A percentile compares a stretch with the other conserved stretches of the same genome.
phyloP scores from a whole-genome alignment of 2,888 invertebrate genomes.

The Tetanocera ferruginea region DNA sequence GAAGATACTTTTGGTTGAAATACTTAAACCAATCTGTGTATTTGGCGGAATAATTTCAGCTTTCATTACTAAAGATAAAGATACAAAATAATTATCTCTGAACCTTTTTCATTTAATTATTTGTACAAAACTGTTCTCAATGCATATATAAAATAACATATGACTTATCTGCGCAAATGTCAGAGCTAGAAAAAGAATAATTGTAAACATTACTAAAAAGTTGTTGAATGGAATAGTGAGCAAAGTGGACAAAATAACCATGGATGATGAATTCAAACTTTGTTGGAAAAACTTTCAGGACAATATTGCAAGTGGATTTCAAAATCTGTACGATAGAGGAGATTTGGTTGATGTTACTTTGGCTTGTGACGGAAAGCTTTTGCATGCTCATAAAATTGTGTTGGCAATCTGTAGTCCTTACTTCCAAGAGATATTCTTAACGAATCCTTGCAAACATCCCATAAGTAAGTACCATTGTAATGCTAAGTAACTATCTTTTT shows the following conservation, averaged over 20 bases:
- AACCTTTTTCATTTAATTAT: neutral
- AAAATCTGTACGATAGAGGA: constrained; percentile 70
- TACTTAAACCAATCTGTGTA: neutral
- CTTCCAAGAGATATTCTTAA: constrained; percentile 71
- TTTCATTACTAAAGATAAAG: too few relatives aligned
- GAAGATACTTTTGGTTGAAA: neutral
- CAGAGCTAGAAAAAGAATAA: constrained; percentile 13
- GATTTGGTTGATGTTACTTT: constrained; percentile 72
- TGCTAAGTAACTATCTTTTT: neutral
- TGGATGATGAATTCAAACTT: constrained; percentile 70
- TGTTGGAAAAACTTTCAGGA: constrained; percentile 71
- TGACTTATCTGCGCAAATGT: constrained; percentile 9
- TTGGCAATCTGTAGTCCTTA: constrained; percentile 72
- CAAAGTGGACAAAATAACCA: constrained; percentile 44
- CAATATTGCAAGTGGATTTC: constrained; percentile 70
- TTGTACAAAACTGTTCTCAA: neutral
- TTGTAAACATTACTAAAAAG: constrained; percentile 27
- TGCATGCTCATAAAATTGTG: constrained; percentile 72
- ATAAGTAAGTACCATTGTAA: constrained; percentile 66
- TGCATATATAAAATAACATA: neutral
- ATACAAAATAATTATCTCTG: too few relatives aligned
- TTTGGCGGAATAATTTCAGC: neutral
- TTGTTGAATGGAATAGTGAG: constrained; percentile 9
- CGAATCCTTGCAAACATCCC: constrained; percentile 70
- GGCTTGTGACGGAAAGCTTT: constrained; percentile 71